Conservation (phyloP, 2,113 vertebrate species). For the Rhinoderma darwinii region DNA sequence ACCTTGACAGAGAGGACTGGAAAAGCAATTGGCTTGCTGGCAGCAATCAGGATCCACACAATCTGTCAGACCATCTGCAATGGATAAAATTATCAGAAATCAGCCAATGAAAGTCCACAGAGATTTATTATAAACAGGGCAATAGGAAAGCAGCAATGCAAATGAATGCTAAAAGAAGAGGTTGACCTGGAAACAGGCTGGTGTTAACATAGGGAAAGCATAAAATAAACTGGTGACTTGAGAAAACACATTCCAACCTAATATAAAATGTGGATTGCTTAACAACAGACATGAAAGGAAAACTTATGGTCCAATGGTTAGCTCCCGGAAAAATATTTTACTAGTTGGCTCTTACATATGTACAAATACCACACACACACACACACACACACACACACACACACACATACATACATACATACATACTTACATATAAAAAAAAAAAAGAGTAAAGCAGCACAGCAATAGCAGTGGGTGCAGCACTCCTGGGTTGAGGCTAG, state of each 20-base stretch:
- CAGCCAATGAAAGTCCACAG: conserved; percentile 39
- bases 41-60: conserved; percentile 97
- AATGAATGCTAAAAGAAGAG: conserved; percentile 28
- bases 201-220: neutral
- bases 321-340: neutral
- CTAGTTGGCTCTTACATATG: neutral
- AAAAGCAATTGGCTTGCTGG: conserved; percentile 88
- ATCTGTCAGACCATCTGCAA: conserved; percentile 91
- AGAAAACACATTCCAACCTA: neutral
- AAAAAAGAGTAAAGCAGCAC: too few relatives aligned
- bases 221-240: neutral
- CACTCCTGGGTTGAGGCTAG: too few relatives aligned
- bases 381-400: too few relatives aligned
- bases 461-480: too few relatives aligned
- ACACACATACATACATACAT: too few relatives aligned
- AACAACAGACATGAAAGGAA: neutral
- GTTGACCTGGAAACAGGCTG: conserved; percentile 9
- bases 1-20: conserved; percentile 92
- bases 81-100: conserved; percentile 45
- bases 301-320: neutral
- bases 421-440: too few relatives aligned
- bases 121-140: conserved; percentile 33
- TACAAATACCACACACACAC: neutral
- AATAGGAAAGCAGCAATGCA: conserved; percentile 18
- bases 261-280: neutral